These are phyloP conservation scores for Aporophyla nigra DNA, from an alignment of 2,888 invertebrate genomes.

Conservation along the genomic window DNA sequence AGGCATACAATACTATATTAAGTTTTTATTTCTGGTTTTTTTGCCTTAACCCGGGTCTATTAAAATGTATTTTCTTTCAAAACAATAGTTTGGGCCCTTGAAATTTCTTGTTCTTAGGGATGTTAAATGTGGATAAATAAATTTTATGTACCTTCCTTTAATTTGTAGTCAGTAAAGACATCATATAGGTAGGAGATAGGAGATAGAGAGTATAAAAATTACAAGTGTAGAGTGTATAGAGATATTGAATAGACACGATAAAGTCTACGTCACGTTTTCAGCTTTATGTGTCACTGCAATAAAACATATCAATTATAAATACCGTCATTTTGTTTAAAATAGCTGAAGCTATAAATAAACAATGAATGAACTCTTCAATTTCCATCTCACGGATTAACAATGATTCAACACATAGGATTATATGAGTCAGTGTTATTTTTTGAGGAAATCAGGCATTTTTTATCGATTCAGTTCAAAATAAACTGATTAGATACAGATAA, in stretches of 20 bases:
- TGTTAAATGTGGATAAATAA: not conserved
- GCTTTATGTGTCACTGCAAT: not conserved
- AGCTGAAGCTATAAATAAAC: conserved; percentile 1
- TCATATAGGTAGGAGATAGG: not conserved
- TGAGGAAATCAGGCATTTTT: conserved; percentile 2
- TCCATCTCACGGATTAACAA: conserved; percentile 7
- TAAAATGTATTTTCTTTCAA: not conserved
- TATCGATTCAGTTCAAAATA: conserved; percentile 22
- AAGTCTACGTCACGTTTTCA: not conserved
- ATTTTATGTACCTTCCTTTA: not conserved
- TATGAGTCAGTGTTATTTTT: conserved; percentile 39
- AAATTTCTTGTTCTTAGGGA: not conserved
- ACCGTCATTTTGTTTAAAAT: not conserved
- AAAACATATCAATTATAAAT: not conserved
- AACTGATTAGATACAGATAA: conserved; percentile 36
- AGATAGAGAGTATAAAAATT: not conserved
- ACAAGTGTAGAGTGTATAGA: not conserved
- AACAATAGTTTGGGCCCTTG: too few species aligned
- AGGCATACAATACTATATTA: too few species aligned
- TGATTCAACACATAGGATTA: conserved; percentile 20
- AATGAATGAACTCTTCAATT: conserved; percentile 21
- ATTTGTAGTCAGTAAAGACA: not conserved
- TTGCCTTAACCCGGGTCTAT: too few species aligned
- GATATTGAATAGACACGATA: not conserved
- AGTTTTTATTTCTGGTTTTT: too few species aligned